These are phyloP conservation scores for Calameuta filiformis DNA, from an alignment of 2,888 invertebrate species.

Conservation along the genomic window DNA sequence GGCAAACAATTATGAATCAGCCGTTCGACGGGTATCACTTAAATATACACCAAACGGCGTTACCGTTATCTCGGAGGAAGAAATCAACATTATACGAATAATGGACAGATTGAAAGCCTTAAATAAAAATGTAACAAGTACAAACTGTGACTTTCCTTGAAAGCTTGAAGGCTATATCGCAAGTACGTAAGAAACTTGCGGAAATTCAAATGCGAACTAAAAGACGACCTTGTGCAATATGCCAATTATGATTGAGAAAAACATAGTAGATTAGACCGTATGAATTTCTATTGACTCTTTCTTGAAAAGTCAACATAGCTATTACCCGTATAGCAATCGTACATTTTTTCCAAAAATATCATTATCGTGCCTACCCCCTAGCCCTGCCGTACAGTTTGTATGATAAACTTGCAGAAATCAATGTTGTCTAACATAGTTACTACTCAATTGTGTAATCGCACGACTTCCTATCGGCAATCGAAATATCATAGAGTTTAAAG, in stretches of 20 bases:
- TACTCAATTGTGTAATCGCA: neutral
- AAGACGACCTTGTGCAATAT: no score
- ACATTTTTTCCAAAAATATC: no score
- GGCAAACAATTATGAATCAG: constrained; percentile 26
- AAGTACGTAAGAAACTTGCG: no score
- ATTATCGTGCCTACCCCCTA: no score
- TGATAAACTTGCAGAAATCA: neutral
- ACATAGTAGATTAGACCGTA: no score
- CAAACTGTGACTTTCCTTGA: neutral
- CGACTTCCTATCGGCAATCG: neutral
- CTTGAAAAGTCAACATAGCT: no score
- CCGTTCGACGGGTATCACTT: neutral
- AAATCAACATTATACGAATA: neutral
- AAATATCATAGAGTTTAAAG: neutral
- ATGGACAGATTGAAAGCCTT: neutral
- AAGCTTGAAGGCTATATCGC: neutral
- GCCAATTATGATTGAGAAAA: no score
- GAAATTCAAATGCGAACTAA: no score
- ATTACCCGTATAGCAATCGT: no score
- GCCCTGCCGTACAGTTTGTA: neutral
- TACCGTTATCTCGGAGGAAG: neutral
- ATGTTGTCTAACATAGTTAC: neutral
- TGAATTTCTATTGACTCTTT: no score
- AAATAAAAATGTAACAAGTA: neutral
- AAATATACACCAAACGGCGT: neutral